A percentile compares a stretch with the other conserved stretches of the same genome.
These are phyloP conservation scores for Drosophila pachea DNA, from an alignment of 1,140 invertebrate species.

Conservation along the genomic window DNA sequence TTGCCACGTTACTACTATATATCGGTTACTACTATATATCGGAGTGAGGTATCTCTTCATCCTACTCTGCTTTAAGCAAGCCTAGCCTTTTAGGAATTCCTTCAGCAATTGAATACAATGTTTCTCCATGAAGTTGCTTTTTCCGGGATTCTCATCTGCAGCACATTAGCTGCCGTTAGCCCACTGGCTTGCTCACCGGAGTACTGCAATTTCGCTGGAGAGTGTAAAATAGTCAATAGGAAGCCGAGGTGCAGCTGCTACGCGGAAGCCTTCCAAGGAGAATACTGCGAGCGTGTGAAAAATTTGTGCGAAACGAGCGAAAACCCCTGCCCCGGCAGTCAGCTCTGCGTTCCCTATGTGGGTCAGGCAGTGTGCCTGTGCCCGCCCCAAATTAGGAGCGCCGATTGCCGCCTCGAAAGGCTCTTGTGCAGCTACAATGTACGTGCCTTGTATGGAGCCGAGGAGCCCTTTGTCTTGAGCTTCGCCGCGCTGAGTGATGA, in stretches of 20 bases:
- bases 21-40: no score
- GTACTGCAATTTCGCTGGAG: conserved; percentile 39
- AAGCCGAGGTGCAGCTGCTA: conserved; percentile 29
- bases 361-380: conserved; percentile 24
- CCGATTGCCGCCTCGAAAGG: not conserved
- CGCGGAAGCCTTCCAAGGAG: conserved; percentile 16
- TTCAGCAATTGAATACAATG: not conserved
- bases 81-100: not conserved
- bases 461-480: conserved; percentile 23
- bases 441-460: not conserved
- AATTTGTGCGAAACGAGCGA: conserved; percentile 15
- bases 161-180: not conserved
- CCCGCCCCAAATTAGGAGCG: not conserved
- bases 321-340: conserved; percentile 6
- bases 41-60: not conserved
- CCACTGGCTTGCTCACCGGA: conserved; percentile 19
- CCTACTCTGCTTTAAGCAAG: not conserved
- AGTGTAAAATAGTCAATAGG: conserved; percentile 1
- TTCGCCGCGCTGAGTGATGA: conserved; percentile 3
- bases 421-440: conserved; percentile 24
- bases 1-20: no score
- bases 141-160: not conserved
- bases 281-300: conserved; percentile 28
- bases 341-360: conserved; percentile 20
- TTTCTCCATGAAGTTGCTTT: not conserved